Evolutionary conservation across 23 tunicate species (phyloP), one percentile per base, ranked within the genome.

Genomic region (Diplosoma virens): DNA sequence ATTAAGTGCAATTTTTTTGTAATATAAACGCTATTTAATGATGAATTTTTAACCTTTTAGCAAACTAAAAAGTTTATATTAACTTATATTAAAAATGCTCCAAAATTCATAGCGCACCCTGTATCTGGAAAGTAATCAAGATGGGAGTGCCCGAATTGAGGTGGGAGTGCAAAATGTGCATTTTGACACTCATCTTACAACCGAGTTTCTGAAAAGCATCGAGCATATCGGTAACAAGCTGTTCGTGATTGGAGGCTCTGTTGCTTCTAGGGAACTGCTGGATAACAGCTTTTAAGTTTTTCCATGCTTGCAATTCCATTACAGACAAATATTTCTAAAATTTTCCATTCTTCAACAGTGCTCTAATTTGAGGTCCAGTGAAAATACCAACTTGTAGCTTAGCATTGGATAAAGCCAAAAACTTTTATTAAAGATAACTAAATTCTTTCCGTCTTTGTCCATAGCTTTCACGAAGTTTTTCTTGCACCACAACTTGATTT

Each of bases 211-310:
- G 65, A 46, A 52, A 74, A 20, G 79, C 79, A 52, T 74, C 0
- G 65, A 74, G 79, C 79, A 74, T 74, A 37, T 74, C 36, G 26
- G 64, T 28, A 28, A 74, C 79, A 74, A 74, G 64, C 36, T 74
- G 37, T 52, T 31, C 31, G 65, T 74, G 29, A 27, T 74, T 33
- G 37, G 34, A 0, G 67, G 63, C 37, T 74, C 67, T 52, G 79
- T 74, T 26, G 25, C 54, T 74, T 74, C 36, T 67, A 53, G 0
- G 33, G 37, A 74, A 74, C 36, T 45, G 35, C 47, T 54, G 21
- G 54, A 68, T 68, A 37, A 68, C 75, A 68, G 75, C 53, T 68
- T 68, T 68, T 35, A 68, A 23, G 16, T 23, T 26, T 18, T 74
- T 54, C 79, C 75, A 68, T 22, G 55, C 75, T 36, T 68, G 75